Percentiles rank a stretch among this genome's conserved stretches.
Evolutionary conservation across 2,888 invertebrate species (phyloP).

Genomic region (Chaetogeoica ovagalla): DNA sequence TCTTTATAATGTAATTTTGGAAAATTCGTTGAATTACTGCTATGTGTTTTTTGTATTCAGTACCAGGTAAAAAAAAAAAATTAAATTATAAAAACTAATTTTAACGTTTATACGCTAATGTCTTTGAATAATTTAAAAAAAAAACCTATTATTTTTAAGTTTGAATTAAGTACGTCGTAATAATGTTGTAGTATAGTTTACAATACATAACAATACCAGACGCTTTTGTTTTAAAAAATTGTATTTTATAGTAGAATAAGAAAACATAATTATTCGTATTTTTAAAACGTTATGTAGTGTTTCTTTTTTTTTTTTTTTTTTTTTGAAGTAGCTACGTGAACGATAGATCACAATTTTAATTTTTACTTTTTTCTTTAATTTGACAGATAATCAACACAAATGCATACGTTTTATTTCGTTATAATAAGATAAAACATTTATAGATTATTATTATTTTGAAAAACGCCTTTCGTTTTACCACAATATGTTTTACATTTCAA

Average conservation of each 20-base stretch:
- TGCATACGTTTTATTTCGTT: no score
- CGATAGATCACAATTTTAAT: neutral
- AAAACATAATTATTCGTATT: neutral
- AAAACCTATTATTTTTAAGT: conserved; percentile 2
- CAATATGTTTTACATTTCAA: no score
- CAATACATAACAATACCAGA: neutral
- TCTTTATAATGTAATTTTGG: neutral
- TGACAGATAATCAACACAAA: no score
- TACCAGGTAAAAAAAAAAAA: neutral
- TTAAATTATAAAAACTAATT: conserved; percentile 1
- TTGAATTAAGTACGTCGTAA: neutral
- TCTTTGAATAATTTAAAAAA: neutral
- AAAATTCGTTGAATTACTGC: neutral
- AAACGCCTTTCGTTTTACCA: no score
- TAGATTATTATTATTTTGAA: no score
- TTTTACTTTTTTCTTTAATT: neutral
- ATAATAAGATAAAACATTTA: no score
- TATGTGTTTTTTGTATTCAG: neutral
- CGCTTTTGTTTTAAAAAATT: neutral
- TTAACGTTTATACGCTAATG: neutral
- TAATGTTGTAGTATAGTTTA: neutral
- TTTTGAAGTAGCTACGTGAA: neutral
- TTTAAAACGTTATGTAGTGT: neutral
- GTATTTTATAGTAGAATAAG: neutral
- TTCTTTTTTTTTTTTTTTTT: no score